Conservation (phyloP, 2,113 vertebrate genomes). For the Alouatta palliata region DNA sequence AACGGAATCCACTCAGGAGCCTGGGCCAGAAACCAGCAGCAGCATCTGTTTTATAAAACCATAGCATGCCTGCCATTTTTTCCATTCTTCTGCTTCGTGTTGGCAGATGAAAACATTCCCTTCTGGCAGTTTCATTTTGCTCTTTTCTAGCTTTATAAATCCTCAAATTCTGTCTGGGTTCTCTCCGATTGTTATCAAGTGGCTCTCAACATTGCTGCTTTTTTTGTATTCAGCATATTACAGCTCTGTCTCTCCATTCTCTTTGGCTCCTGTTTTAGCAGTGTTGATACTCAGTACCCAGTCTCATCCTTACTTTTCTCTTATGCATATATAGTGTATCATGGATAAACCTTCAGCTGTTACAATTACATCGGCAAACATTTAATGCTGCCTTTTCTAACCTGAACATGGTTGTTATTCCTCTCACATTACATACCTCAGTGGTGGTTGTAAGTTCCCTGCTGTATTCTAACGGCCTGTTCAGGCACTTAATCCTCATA, state of each 20-base stretch:
- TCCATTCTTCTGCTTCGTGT: slow-evolving; percentile 51
- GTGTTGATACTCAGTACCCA: slow-evolving; percentile 46
- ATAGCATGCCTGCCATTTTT: slow-evolving; percentile 44
- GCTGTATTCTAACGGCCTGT: slow-evolving; percentile 46
- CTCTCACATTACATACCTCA: slow-evolving; percentile 63
- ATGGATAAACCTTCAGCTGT: slow-evolving; percentile 64
- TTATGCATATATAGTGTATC: slow-evolving; percentile 41
- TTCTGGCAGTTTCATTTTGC: slow-evolving; percentile 80
- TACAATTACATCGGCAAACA: slow-evolving; percentile 57
- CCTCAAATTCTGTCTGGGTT: slow-evolving; percentile 75
- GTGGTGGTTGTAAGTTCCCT: slow-evolving; percentile 48
- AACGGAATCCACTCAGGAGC: neutral
- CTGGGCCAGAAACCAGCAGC: slow-evolving; percentile 66
- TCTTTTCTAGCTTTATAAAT: slow-evolving; percentile 75
- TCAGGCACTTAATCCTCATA: slow-evolving; percentile 39
- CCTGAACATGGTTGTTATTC: neutral
- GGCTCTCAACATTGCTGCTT: slow-evolving; percentile 51
- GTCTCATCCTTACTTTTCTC: slow-evolving; percentile 63
- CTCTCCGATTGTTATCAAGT: slow-evolving; percentile 71
- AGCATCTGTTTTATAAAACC: slow-evolving; percentile 71
- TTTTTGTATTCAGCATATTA: slow-evolving; percentile 45
- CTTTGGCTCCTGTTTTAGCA: slow-evolving; percentile 63
- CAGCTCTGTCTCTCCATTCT: slow-evolving; percentile 60
- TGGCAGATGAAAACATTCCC: slow-evolving; percentile 80
- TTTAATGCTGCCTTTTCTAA: slow-evolving; percentile 58